Evolutionary conservation across 2,113 vertebrate genomes (phyloP), one percentile per base, ranked within the genome.

Genomic region (Cichladusa arquata): DNA sequence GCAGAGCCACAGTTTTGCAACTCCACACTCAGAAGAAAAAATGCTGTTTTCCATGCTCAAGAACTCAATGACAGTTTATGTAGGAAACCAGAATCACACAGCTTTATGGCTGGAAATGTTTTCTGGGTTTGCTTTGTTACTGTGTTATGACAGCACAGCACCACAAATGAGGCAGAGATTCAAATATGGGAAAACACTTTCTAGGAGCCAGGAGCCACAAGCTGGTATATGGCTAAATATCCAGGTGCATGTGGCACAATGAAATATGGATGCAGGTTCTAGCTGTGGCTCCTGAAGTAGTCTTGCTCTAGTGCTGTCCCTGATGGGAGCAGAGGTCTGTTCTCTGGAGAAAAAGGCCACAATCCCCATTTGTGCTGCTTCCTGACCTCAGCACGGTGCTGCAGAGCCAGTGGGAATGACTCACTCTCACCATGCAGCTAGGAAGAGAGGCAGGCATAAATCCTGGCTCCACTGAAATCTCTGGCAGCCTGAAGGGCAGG

Each of bases 401-500:
- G n/a, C 65, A 81, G 45, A 81, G n/a, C 34, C 23, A 9, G 9
- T 4, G 23, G 29, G 14, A 67, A 26, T 22, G 24, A 62, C 13
- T 57, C 9, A 6, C 16, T 11, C 19, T 13, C 31, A 25, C 26
- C n/a, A 3, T 6, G 9, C 42, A 45, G 22, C 40, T 57, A 29
- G 28, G n/a, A 54, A 82, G 19, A 0, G 16, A 42, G 3, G 18
- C 57, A 45, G 57, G 17, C 4, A 11, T 56, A 80, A 84, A 81
- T 66, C 38, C 65, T 44, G 25, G 14, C 29, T 38, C 26, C 24
- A 4, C 22, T 36, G 40, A 78, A 70, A 60, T 42, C 40, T 25
- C 18, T 34, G 45, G 17, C n/a, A 80, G 29, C 23, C n/a, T 80
- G 53, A 48, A 67, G n/a, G 10, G 4, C 0, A 1, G 0, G 6